phyloP scores from a whole-genome alignment of 1,140 invertebrate species.

The Conus ventricosus region DNA sequence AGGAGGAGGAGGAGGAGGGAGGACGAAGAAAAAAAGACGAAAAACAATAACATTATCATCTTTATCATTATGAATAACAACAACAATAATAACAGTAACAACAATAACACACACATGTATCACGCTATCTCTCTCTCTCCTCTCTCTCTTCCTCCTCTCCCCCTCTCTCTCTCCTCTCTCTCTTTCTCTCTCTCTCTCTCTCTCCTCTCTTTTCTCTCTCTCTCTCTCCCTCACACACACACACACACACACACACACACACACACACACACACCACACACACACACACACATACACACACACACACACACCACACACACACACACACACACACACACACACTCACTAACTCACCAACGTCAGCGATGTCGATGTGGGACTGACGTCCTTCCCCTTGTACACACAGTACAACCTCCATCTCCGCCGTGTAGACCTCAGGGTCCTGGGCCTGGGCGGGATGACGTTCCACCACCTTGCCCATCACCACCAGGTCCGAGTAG shows the following conservation, averaged over 20 bases:
- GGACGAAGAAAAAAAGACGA: too few species aligned
- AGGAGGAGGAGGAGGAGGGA: too few species aligned
- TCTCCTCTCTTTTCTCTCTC: background rate
- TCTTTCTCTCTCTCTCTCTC: too few species aligned
- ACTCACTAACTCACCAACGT: background rate
- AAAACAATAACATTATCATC: too few species aligned
- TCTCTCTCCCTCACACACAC: too few species aligned
- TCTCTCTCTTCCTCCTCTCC: background rate
- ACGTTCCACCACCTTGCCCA: background rate
- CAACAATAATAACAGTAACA: too few species aligned
- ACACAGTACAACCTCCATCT: constrained; percentile 29
- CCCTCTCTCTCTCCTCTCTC: too few species aligned
- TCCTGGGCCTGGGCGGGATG: background rate
- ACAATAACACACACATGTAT: background rate
- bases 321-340: background rate
- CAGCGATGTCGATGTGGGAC: background rate
- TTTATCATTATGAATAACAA: too few species aligned
- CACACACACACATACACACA: constrained; percentile 24
- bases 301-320: constrained; percentile 20
- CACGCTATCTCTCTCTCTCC: background rate
- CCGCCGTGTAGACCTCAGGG: background rate
- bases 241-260: background rate
- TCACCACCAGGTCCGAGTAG: constrained; percentile 18
- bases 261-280: constrained; percentile 11
- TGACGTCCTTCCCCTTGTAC: constrained; percentile 13